Evolutionary conservation across 1,140 invertebrate genomes (phyloP).

Genomic region (Euura saliciscinereae): DNA sequence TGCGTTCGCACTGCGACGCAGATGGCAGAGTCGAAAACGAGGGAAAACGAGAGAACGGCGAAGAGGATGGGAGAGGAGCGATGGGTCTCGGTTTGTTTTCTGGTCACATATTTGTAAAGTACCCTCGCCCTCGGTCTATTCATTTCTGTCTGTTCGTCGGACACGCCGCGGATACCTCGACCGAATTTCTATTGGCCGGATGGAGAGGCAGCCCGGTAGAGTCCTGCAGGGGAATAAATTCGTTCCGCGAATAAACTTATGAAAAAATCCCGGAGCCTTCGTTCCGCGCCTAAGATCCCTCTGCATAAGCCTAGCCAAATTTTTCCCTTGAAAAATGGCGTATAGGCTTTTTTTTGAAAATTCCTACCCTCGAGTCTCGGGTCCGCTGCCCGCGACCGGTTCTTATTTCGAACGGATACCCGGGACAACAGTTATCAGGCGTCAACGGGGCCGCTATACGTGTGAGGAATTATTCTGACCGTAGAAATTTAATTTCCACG

Average conservation of each 20-base stretch:
- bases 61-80: constrained; percentile 7
- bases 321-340: constrained; percentile 1
- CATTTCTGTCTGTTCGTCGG: constrained; percentile 41
- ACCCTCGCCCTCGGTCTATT: constrained; percentile 46
- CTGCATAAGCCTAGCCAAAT: background rate
- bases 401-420: no score
- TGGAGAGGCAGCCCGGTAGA: constrained; percentile 12
- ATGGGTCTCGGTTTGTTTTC: constrained; percentile 43
- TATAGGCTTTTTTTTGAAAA: background rate
- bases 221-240: constrained; percentile 48
- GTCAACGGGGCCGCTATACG: background rate
- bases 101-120: constrained; percentile 55
- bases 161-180: constrained; percentile 27
- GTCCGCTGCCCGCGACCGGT: no score
- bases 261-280: constrained; percentile 15
- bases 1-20: background rate
- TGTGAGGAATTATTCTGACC: constrained; percentile 9
- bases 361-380: background rate
- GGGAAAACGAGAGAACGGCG: constrained; percentile 11
- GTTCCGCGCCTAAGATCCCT: background rate
- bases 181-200: constrained; percentile 22
- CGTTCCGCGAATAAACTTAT: constrained; percentile 33
- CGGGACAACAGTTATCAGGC: constrained; percentile 10
- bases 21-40: background rate
- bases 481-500: constrained; percentile 12